Base-by-base conservation (phyloP, 2,797 vertebrate species). In the Fringilla coelebs region DNA sequence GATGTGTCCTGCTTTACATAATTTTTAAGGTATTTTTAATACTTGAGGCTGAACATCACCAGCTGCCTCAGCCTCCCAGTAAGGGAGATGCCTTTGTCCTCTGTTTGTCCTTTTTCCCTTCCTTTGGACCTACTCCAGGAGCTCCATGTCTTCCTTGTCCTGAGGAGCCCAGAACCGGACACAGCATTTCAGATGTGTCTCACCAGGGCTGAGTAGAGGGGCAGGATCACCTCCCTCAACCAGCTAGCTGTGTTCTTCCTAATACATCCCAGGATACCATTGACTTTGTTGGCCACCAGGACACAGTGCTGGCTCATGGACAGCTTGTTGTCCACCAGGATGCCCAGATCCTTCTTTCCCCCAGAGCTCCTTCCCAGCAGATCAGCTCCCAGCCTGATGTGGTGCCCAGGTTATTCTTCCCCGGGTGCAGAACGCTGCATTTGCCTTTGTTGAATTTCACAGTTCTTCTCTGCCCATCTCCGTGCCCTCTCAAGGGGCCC, bases 191-290 rank as follows among this genome's bases (percentile, higher is more conserved):
- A 24, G 11, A 19, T 36, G 17, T 2, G 18, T 3, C 17, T 54
- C 32, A 62, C 19, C 5, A 55, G 48, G 25, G 9, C 34, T 46
- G 46, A 61, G 10, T 0, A 28, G 55, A 74, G 17, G 38, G n/a
- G 2, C 38, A 48, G n/a, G 14, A 55, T 68, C 36, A 36, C 7
- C 9, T 62, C 5, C 22, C 10, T 41, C 0, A 0, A 7, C 3
- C 40, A 14, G 2, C 41, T 55, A 48, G 1, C 13, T n/a, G 0
- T 14, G 36, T 10, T 55, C 3, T 38, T 62, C 48, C 48, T 28
- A 36, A 25, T 14, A 13, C 3, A 6, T 6, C 4, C 9, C 16
- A 48, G 55, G 31, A 28, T 4, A 7, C 36, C 3, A 3, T 3
- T 17, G 18, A 6, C 18, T 16, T 15, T 55, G 3, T 17, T 67